Evolutionary conservation across 2,797 vertebrate species (phyloP).

Genomic region (Rhabdophis nuchalis): DNA sequence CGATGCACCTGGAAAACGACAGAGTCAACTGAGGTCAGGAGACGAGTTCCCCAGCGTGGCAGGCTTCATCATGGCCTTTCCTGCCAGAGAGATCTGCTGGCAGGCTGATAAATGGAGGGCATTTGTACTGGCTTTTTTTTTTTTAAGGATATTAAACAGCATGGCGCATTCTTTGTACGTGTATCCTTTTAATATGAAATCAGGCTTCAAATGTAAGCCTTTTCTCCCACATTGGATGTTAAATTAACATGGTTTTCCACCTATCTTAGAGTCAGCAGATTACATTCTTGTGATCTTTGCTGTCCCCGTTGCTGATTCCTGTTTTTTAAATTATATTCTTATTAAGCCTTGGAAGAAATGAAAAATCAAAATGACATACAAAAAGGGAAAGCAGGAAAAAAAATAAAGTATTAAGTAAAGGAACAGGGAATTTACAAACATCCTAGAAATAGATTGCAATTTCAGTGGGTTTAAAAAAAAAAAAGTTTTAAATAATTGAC

Average conservation of each 20-base stretch:
- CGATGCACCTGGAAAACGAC: conserved; percentile 52
- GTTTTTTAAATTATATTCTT: neutral
- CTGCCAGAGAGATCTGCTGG: neutral
- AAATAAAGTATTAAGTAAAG: neutral
- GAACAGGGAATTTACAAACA: neutral
- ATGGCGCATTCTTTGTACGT: neutral
- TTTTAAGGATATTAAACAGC: neutral
- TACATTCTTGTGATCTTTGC: neutral
- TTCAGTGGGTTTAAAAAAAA: neutral
- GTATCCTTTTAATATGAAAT: neutral
- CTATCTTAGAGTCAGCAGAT: neutral
- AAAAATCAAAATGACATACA: neutral
- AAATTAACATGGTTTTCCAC: neutral
- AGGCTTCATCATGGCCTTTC: conserved; percentile 27
- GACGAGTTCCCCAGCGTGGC: neutral
- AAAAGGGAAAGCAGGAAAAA: neutral
- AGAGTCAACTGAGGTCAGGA: conserved; percentile 35
- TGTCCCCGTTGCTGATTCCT: neutral
- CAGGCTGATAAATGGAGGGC: conserved; percentile 49
- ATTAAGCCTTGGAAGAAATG: neutral
- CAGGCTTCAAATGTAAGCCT: neutral
- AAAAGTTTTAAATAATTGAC: neutral
- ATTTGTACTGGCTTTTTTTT: conserved; percentile 5
- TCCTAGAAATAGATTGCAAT: neutral
- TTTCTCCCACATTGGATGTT: neutral